Percentiles rank a stretch among this genome's conserved stretches.
Conservation (phyloP, 2,797 vertebrate genomes). For the Picus viridis region DNA sequence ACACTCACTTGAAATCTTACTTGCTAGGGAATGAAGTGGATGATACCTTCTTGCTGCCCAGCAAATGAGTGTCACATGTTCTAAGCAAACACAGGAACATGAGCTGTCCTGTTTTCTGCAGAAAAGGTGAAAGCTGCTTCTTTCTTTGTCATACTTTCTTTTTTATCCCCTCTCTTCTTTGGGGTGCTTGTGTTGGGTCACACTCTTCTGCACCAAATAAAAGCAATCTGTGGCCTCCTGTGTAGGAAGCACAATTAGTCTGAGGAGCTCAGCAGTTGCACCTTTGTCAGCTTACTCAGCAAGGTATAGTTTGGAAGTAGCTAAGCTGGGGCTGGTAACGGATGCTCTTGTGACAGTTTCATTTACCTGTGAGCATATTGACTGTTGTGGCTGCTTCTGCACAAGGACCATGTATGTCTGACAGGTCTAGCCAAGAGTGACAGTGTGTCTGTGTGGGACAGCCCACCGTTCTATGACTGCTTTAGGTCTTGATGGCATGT, state of each 20-base stretch:
- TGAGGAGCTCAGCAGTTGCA: background rate
- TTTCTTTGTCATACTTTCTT: background rate
- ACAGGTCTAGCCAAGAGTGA: too few relatives aligned
- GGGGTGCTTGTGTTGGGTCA: background rate
- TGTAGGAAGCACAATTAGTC: rapidly evolving
- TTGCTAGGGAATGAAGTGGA: background rate
- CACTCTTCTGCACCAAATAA: background rate
- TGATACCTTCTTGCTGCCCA: background rate
- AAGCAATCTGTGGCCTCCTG: background rate
- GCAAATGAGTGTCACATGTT: background rate
- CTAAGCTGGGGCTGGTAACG: background rate
- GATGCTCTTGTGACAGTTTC: background rate
- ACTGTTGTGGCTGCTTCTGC: too few relatives aligned
- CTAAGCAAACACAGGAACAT: background rate
- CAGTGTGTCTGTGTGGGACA: too few relatives aligned
- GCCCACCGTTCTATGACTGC: too few relatives aligned
- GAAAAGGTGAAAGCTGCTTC: background rate
- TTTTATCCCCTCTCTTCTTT: background rate
- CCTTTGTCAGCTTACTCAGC: background rate
- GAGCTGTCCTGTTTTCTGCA: background rate
- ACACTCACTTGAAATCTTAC: background rate
- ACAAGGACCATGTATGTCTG: too few relatives aligned
- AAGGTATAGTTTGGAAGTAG: background rate
- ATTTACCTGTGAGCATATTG: background rate
- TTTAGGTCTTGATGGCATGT: too few relatives aligned